Percentiles rank a stretch among this genome's conserved stretches.
Conservation (phyloP, 2,113 vertebrate species). For the Brachyhypopomus gauderio region DNA sequence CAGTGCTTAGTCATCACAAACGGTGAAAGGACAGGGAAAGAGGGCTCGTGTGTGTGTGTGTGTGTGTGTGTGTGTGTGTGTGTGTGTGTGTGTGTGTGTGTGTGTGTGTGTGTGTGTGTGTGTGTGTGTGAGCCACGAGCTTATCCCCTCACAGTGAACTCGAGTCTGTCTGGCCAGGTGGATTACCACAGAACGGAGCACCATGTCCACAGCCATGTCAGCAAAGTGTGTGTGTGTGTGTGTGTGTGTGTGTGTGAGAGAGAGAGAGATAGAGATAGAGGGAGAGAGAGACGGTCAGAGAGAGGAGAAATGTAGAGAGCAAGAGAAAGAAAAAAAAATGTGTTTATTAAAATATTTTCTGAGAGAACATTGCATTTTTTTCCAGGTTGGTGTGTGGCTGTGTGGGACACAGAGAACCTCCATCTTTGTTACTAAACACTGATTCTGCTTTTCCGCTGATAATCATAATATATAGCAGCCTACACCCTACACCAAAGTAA, state of each 20-base stretch:
- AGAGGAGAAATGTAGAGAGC: not conserved
- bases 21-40: not conserved
- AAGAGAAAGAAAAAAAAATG: slow-evolving; percentile 1
- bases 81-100: not conserved
- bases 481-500: too few relatives aligned
- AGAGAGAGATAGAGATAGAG: not conserved
- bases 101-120: not conserved
- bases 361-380: too few relatives aligned
- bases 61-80: not conserved
- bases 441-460: too few relatives aligned
- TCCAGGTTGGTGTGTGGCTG: too few relatives aligned
- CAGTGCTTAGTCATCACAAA: slow-evolving; percentile 1
- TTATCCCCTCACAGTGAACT: slow-evolving; percentile 56
- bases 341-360: too few relatives aligned
- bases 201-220: slow-evolving; percentile 62
- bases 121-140: not conserved
- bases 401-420: too few relatives aligned
- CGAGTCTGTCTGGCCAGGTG: slow-evolving; percentile 54
- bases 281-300: slow-evolving; percentile 6
- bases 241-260: not conserved
- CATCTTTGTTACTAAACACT: too few relatives aligned
- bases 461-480: too few relatives aligned
- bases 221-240: slow-evolving; percentile 41
- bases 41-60: not conserved
- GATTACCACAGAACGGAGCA: slow-evolving; percentile 65